Conservation (phyloP, 2,113 vertebrate genomes). For the Cheilinus undulatus region DNA sequence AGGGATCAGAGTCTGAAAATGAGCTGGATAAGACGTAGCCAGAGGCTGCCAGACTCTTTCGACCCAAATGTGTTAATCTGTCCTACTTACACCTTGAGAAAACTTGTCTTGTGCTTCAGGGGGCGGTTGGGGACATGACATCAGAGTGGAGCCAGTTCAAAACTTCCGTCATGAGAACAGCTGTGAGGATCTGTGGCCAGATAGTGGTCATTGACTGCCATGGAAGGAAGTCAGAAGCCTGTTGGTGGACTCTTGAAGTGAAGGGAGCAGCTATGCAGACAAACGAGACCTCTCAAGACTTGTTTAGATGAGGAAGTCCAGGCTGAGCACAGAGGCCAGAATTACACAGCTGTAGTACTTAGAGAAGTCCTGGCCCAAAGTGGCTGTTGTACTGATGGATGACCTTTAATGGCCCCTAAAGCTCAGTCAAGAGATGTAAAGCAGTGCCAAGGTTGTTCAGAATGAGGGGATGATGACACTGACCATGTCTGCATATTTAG, state of each 20-base stretch:
- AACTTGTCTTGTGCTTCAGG: slow-evolving; percentile 13
- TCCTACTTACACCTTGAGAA: background rate
- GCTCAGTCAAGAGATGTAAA: no score
- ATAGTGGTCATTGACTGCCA: slow-evolving; percentile 21
- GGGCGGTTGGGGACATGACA: slow-evolving; percentile 27
- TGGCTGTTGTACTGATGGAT: background rate
- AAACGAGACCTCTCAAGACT: background rate
- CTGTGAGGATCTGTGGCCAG: slow-evolving; percentile 30
- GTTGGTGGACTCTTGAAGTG: background rate
- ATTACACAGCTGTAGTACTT: background rate
- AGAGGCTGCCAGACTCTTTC: background rate
- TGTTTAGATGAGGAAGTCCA: no score
- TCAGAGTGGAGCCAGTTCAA: slow-evolving; percentile 30
- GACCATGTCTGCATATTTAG: background rate
- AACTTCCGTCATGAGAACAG: slow-evolving; percentile 39
- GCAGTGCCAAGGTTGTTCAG: background rate
- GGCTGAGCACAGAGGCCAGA: background rate
- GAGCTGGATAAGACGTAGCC: slow-evolving; percentile 8
- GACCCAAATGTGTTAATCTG: slow-evolving; percentile 25
- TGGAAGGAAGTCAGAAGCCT: slow-evolving; percentile 6
- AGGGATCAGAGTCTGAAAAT: slow-evolving; percentile 4
- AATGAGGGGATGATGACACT: background rate
- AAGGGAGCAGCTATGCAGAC: background rate
- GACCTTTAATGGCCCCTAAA: background rate
- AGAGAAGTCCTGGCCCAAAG: no score